These are phyloP conservation scores for Lycodopsis pacificus DNA, from an alignment of 2,797 vertebrate species.

Conservation along the genomic window DNA sequence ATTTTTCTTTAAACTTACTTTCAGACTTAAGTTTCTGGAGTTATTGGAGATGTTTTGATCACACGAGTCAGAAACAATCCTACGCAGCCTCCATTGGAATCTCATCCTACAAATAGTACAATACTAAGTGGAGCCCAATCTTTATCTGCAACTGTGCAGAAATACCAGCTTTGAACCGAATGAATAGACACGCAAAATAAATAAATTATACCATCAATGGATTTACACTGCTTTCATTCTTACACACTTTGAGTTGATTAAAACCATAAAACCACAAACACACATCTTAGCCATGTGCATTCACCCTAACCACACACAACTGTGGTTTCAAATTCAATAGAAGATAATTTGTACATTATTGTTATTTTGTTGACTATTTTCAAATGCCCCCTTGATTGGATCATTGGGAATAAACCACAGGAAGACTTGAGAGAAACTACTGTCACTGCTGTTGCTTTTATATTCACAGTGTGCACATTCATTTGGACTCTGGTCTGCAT, in stretches of 20 bases:
- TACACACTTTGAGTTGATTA: not conserved
- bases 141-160: not conserved
- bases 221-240: not conserved
- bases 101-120: not conserved
- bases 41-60: no score
- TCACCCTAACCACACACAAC: not conserved
- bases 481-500: not conserved
- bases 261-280: constrained; percentile 1
- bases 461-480: not conserved
- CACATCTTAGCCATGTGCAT: not conserved
- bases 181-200: no score
- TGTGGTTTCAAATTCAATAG: not conserved
- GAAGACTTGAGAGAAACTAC: not conserved
- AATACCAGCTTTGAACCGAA: no score
- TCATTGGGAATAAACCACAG: constrained; percentile 13
- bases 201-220: not conserved
- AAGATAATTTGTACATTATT: not conserved
- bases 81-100: not conserved
- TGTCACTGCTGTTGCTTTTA: not conserved
- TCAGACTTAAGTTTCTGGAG: no score
- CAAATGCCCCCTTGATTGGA: not conserved
- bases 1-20: not conserved
- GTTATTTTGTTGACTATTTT: constrained; percentile 5
- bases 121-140: not conserved
- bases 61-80: no score